Conservation (phyloP, 2,113 vertebrate species). For the Oncorhynchus clarkii region DNA sequence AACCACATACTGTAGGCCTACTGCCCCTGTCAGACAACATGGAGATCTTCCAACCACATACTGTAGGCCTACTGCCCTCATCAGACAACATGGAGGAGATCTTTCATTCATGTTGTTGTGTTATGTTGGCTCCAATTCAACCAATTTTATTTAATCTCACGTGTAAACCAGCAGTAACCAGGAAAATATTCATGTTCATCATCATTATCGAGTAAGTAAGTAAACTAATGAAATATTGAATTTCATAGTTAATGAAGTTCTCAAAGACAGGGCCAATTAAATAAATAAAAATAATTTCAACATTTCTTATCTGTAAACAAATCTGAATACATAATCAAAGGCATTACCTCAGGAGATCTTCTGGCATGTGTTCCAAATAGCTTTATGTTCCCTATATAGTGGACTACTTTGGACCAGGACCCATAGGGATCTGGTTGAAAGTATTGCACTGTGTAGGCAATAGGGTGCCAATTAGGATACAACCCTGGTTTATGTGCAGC, state of each 20-base stretch:
- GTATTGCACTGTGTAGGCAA: no score
- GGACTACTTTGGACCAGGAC: no score
- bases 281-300: not conserved
- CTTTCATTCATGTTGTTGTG: not conserved
- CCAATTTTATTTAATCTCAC: not conserved
- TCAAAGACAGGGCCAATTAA: not conserved
- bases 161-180: not conserved
- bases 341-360: not conserved
- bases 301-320: not conserved
- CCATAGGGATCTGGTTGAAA: no score
- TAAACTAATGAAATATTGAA: not conserved
- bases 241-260: not conserved
- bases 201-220: not conserved
- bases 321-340: constrained; percentile 4
- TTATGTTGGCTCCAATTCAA: not conserved
- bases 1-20: no score
- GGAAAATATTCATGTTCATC: not conserved
- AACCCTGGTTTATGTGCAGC: not conserved
- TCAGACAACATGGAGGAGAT: not conserved
- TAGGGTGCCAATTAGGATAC: no score
- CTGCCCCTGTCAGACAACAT: no score
- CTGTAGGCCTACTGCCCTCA: not conserved
- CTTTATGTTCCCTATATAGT: no score
- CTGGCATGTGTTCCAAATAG: not conserved
- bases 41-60: not conserved